Percentiles rank a stretch among this genome's conserved stretches.
Conservation (phyloP, 2,888 invertebrate species). For the Anorthoa munda region DNA sequence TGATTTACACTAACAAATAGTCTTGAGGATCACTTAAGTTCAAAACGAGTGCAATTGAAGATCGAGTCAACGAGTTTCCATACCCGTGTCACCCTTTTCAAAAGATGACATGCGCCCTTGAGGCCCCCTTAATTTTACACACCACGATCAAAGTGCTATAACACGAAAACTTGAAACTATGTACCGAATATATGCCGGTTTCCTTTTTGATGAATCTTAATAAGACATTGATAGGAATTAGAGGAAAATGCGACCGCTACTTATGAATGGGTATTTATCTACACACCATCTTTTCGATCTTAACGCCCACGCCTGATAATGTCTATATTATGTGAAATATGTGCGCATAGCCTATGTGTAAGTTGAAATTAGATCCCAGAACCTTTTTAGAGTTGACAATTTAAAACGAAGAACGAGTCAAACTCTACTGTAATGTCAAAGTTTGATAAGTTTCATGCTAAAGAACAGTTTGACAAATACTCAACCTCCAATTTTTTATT, state of each 20-base stretch:
- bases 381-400: background rate
- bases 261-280: background rate
- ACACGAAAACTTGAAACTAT: slow-evolving; percentile 41
- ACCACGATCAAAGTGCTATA: slow-evolving; percentile 47
- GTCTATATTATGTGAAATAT: background rate
- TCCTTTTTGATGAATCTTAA: slow-evolving; percentile 11
- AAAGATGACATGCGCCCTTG: slow-evolving; percentile 53
- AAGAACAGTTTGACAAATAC: background rate
- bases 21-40: slow-evolving; percentile 60
- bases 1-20: slow-evolving; percentile 57
- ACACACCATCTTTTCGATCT: background rate
- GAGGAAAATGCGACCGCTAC: background rate
- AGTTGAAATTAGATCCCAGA: no score
- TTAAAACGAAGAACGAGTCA: background rate
- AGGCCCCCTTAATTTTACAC: slow-evolving; percentile 31
- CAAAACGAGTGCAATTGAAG: slow-evolving; percentile 64
- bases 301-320: background rate
- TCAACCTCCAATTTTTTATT: background rate
- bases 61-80: no score
- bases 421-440: background rate
- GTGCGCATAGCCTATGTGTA: background rate
- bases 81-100: no score
- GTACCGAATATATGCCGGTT: no score
- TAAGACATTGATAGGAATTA: slow-evolving; percentile 5
- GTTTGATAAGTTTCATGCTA: background rate